These are phyloP conservation scores for Drosophila melanocephala DNA, from an alignment of 2,888 invertebrate species.

Conservation along the genomic window DNA sequence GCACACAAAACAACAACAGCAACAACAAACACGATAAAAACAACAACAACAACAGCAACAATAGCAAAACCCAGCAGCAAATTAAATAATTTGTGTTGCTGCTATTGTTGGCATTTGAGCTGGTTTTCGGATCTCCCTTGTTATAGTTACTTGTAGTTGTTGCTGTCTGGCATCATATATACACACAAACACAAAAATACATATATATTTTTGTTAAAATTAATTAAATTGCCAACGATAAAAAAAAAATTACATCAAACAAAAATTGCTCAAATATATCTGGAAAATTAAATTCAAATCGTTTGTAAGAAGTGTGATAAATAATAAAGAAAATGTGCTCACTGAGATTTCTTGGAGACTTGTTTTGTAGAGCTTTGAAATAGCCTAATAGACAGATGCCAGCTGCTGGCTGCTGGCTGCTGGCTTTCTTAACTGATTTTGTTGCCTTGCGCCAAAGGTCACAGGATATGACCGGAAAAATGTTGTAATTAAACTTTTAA, in stretches of 20 bases:
- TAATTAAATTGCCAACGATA: conserved; percentile 71
- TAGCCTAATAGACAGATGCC: conserved; percentile 31
- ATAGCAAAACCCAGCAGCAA: conserved; percentile 34
- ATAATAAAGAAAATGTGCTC: conserved; percentile 29
- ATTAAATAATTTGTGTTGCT: conserved; percentile 77
- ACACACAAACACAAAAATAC: background rate
- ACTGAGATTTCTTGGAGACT: conserved; percentile 37
- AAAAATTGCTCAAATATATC: conserved; percentile 32
- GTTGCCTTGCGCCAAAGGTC: conserved; percentile 39
- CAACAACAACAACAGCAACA: background rate
- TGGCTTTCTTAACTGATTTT: conserved; percentile 1
- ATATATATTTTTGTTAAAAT: conserved; percentile 38
- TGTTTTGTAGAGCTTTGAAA: conserved; percentile 42
- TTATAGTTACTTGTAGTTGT: conserved; percentile 5
- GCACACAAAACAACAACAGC: conserved; percentile 14
- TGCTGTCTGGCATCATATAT: conserved; percentile 13
- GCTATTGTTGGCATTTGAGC: conserved; percentile 58
- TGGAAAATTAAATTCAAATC: conserved; percentile 45
- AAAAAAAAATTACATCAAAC: conserved; percentile 8
- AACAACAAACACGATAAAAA: background rate
- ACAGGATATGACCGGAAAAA: conserved; percentile 36
- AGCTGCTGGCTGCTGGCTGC: conserved; percentile 64
- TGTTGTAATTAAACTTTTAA: conserved; percentile 73
- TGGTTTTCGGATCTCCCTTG: conserved; percentile 18
- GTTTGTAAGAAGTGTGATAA: conserved; percentile 35